These are phyloP conservation scores for Diaprepes abbreviatus DNA, from an alignment of 2,888 invertebrate species.

Conservation along the genomic window DNA sequence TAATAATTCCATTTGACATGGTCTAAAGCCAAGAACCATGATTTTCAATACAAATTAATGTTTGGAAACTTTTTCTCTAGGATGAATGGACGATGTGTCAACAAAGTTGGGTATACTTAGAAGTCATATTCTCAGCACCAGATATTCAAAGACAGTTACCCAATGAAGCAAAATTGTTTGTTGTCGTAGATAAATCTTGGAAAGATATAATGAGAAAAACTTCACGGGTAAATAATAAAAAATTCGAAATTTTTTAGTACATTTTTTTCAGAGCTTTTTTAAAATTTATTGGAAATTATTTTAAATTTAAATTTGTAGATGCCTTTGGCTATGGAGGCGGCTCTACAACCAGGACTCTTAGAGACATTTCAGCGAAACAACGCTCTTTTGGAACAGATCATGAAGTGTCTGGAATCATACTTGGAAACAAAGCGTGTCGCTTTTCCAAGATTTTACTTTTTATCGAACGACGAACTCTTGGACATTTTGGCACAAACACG, in stretches of 20 bases:
- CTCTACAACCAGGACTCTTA: conserved; percentile 79
- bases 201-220: conserved; percentile 89
- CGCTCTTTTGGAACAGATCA: conserved; percentile 86
- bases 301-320: conserved; percentile 67
- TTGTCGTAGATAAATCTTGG: conserved; percentile 89
- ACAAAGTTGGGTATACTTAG: conserved; percentile 94
- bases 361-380: conserved; percentile 82
- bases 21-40: too few species aligned
- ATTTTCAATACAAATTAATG: neutral
- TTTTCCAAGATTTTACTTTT: conserved; percentile 90
- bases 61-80: conserved; percentile 66
- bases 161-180: conserved; percentile 89
- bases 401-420: conserved; percentile 91
- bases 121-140: conserved; percentile 94
- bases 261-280: conserved; percentile 4
- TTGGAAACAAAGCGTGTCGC: conserved; percentile 89
- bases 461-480: conserved; percentile 90
- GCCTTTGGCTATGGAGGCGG: conserved; percentile 85
- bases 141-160: conserved; percentile 95
- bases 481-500: conserved; percentile 87
- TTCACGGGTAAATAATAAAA: conserved; percentile 73
- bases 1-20: too few species aligned
- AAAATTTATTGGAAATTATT: neutral
- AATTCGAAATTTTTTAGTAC: neutral
- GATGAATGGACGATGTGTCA: conserved; percentile 93